These are phyloP conservation scores for Calcarius lapponicus DNA, from an alignment of 2,797 vertebrate genomes.

Conservation along the genomic window DNA sequence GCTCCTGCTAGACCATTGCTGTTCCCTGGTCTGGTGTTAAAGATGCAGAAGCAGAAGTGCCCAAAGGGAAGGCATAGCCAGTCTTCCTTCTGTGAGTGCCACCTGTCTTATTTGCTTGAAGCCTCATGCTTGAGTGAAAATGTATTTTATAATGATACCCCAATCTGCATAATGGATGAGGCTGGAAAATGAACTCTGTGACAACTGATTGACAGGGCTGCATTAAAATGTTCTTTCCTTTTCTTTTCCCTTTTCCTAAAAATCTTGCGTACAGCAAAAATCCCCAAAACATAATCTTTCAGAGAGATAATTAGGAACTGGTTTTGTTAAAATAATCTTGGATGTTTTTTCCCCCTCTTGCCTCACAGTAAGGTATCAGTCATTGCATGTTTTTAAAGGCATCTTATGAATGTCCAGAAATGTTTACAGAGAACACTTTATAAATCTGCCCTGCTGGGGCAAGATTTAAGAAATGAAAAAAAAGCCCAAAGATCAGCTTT, in stretches of 20 bases:
- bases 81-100: background rate
- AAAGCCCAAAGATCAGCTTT: background rate
- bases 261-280: background rate
- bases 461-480: background rate
- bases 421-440: background rate
- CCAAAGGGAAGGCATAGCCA: background rate
- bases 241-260: background rate
- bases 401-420: background rate
- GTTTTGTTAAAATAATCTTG: background rate
- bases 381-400: background rate
- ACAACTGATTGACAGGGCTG: slow-evolving; percentile 46
- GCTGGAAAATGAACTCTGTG: slow-evolving; percentile 21
- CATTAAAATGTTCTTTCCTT: slow-evolving; percentile 25
- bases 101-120: slow-evolving; percentile 42
- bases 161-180: slow-evolving; percentile 51
- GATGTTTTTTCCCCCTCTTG: background rate
- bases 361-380: background rate
- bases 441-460: background rate
- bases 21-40: background rate
- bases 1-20: background rate
- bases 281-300: background rate
- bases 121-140: slow-evolving; percentile 9
- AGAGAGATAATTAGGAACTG: background rate
- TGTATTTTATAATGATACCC: slow-evolving; percentile 34
- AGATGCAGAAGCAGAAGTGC: slow-evolving; percentile 14